A percentile compares a stretch with the other conserved stretches of the same genome.
Evolutionary conservation across 2,888 invertebrate species (phyloP).

Genomic region (Labia minor): DNA sequence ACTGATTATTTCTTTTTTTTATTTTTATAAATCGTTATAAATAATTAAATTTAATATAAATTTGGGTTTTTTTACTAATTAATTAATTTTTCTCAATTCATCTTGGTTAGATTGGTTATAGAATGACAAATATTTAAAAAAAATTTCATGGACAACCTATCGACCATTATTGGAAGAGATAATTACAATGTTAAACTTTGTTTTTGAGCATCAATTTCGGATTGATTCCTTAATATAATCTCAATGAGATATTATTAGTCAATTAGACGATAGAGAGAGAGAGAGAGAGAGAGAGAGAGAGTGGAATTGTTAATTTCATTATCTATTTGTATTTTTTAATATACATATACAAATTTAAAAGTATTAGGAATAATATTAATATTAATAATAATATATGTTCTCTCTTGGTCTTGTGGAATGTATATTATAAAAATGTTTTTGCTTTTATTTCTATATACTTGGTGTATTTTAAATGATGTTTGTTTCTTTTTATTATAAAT

Average conservation of each 20-base stretch:
- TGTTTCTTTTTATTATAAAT: neutral
- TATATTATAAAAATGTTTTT: neutral
- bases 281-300: no score
- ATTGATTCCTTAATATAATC: neutral
- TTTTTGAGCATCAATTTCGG: neutral
- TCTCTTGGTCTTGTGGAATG: constrained; percentile 4
- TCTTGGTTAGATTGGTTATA: no score
- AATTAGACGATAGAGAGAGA: neutral
- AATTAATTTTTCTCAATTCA: no score
- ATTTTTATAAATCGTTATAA: no score
- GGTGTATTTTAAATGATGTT: neutral
- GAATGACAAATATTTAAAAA: no score
- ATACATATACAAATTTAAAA: neutral
- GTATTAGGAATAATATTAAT: neutral
- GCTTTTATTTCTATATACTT: neutral
- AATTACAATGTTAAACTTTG: no score
- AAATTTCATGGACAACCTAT: neutral
- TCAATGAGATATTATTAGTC: neutral
- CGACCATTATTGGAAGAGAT: neutral
- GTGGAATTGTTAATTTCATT: neutral
- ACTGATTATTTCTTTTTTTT: no score
- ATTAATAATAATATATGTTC: neutral
- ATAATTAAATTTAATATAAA: no score
- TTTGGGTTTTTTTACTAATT: neutral
- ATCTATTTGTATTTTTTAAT: neutral